Conservation (phyloP, 2,888 invertebrate species). For the Sphaerophoria taeniata region DNA sequence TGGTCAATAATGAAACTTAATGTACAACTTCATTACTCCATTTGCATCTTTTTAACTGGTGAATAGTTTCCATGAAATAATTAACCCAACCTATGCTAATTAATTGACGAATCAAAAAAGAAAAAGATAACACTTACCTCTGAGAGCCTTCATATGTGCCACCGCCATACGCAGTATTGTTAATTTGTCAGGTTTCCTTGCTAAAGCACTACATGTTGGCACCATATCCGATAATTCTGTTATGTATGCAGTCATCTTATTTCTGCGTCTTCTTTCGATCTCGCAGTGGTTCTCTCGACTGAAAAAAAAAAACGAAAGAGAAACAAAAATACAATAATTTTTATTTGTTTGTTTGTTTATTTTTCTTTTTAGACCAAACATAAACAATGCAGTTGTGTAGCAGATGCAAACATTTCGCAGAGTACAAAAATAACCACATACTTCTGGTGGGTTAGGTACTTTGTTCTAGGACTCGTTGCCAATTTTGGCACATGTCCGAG, state of each 20-base stretch:
- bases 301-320: slow-evolving; percentile 80
- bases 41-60: slow-evolving; percentile 1
- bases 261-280: slow-evolving; percentile 98
- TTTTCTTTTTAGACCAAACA: slow-evolving; percentile 31
- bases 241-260: slow-evolving; percentile 99
- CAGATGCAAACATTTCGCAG: slow-evolving; percentile 23
- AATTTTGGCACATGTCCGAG: slow-evolving; percentile 57
- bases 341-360: background rate
- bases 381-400: slow-evolving; percentile 55
- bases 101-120: slow-evolving; percentile 23
- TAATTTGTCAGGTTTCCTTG: slow-evolving; percentile 99
- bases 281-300: slow-evolving; percentile 99
- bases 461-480: background rate
- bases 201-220: slow-evolving; percentile 98
- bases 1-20: slow-evolving; percentile 20
- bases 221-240: slow-evolving; percentile 99
- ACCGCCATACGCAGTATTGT: slow-evolving; percentile 99
- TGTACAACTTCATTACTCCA: background rate
- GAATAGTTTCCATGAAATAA: background rate
- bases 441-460: background rate
- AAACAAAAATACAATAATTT: slow-evolving; percentile 37
- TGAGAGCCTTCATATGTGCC: slow-evolving; percentile 98
- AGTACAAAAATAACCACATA: slow-evolving; percentile 16
- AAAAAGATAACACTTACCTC: slow-evolving; percentile 86
- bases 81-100: too few species aligned